phyloP scores from a whole-genome alignment of 2,113 vertebrate genomes.

The Aptenodytes forsteri region DNA sequence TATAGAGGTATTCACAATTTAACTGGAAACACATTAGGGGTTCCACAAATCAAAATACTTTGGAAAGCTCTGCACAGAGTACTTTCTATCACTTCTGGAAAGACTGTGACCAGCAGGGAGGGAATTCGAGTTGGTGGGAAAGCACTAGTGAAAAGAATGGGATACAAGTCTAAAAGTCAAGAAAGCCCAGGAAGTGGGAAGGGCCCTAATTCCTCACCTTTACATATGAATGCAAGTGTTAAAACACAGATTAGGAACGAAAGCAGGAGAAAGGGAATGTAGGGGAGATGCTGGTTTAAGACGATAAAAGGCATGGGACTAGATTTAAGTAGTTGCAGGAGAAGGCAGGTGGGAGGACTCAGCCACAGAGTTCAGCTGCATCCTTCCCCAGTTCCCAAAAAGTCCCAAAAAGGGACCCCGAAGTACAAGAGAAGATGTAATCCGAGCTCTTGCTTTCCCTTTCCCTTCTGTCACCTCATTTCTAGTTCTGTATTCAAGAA shows the following conservation, averaged over 20 bases:
- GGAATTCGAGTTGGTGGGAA: accelerated
- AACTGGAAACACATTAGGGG: not conserved
- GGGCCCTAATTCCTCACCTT: not conserved
- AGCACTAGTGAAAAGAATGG: not conserved
- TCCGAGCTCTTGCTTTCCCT: not conserved
- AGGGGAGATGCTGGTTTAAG: not conserved
- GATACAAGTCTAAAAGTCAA: not conserved
- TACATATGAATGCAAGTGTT: not conserved
- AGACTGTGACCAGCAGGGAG: not conserved
- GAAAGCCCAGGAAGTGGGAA: not conserved
- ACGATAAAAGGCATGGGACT: not conserved
- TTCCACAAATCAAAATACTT: not conserved
- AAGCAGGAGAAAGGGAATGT: not conserved
- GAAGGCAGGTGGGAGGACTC: not conserved
- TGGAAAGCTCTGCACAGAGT: not conserved
- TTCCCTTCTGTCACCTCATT: not conserved
- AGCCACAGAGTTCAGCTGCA: not conserved
- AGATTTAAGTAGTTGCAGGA: not conserved
- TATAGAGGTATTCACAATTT: not conserved
- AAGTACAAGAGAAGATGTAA: not conserved
- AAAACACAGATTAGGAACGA: not conserved
- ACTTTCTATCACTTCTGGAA: not conserved
- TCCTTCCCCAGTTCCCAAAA: not conserved
- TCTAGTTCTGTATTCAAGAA: not conserved
- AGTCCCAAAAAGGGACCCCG: not conserved